Evolutionary conservation across 2,113 vertebrate genomes (phyloP).

Genomic region (Tachuris rubrigastra): DNA sequence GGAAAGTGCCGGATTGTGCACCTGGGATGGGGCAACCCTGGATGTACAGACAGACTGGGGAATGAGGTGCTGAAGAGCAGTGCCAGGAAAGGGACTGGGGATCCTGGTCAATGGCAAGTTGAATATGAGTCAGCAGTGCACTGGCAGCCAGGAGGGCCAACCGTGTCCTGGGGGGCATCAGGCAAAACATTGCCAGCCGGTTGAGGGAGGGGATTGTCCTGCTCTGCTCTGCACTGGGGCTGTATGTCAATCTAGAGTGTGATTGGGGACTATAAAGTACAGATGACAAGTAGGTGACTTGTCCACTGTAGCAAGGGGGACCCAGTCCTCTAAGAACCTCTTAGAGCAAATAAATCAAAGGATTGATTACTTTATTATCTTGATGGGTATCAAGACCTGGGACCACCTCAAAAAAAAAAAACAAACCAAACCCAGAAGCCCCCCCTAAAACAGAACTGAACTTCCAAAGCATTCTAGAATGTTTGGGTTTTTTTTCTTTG

Average conservation of each 20-base stretch:
- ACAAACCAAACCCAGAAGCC: background rate
- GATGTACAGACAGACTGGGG: background rate
- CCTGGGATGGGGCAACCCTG: background rate
- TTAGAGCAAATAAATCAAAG: background rate
- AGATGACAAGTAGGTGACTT: background rate
- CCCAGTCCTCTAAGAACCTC: background rate
- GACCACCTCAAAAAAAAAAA: background rate
- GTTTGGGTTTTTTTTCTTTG: background rate
- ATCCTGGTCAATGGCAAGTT: background rate
- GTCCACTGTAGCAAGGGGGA: background rate
- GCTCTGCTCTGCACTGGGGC: background rate
- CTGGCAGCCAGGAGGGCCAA: background rate
- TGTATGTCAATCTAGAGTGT: background rate
- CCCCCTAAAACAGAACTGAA: background rate
- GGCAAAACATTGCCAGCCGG: background rate
- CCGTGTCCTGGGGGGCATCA: background rate
- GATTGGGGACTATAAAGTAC: background rate
- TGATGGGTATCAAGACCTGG: background rate
- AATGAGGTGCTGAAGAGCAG: background rate
- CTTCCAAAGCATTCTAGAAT: background rate
- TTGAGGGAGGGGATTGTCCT: background rate
- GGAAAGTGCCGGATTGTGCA: background rate
- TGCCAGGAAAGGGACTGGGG: background rate
- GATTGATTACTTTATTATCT: background rate
- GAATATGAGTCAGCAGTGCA: background rate